These are phyloP conservation scores for Ferrisia virgata DNA, from an alignment of 2,888 invertebrate species.

Conservation along the genomic window DNA sequence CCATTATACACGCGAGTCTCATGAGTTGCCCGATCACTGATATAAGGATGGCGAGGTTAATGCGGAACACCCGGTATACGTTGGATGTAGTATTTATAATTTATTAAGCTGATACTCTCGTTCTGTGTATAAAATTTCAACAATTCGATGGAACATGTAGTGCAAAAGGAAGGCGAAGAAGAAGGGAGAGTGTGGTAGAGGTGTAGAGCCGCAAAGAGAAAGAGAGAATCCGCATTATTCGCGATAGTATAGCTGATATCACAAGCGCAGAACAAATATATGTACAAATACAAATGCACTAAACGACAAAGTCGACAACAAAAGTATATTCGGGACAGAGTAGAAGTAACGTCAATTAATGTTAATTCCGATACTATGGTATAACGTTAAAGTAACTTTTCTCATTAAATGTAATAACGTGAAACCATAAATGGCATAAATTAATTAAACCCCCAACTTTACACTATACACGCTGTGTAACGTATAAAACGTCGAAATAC, in stretches of 20 bases:
- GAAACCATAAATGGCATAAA: constrained; percentile 30
- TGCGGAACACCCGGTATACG: too few species aligned
- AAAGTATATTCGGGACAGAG: constrained; percentile 10
- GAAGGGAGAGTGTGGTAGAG: too few species aligned
- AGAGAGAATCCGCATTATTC: neutral
- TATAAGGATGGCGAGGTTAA: too few species aligned
- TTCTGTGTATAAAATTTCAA: neutral
- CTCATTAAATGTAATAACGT: constrained; percentile 28
- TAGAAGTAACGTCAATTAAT: constrained; percentile 27
- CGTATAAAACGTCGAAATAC: neutral
- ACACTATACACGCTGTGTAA: neutral
- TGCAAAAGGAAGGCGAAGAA: too few species aligned
- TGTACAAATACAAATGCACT: neutral
- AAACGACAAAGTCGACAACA: constrained; percentile 19
- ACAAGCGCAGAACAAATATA: neutral
- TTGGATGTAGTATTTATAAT: too few species aligned
- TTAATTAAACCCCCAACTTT: constrained; percentile 13
- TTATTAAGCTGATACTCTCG: neutral
- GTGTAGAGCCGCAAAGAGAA: too few species aligned
- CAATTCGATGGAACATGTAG: neutral
- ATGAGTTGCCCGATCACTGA: too few species aligned
- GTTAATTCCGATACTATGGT: constrained; percentile 18
- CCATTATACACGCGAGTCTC: too few species aligned
- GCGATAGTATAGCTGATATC: neutral
- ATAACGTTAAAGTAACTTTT: constrained; percentile 29